These are phyloP conservation scores for Cryptus armator DNA, from an alignment of 2,888 invertebrate genomes.

Conservation along the genomic window DNA sequence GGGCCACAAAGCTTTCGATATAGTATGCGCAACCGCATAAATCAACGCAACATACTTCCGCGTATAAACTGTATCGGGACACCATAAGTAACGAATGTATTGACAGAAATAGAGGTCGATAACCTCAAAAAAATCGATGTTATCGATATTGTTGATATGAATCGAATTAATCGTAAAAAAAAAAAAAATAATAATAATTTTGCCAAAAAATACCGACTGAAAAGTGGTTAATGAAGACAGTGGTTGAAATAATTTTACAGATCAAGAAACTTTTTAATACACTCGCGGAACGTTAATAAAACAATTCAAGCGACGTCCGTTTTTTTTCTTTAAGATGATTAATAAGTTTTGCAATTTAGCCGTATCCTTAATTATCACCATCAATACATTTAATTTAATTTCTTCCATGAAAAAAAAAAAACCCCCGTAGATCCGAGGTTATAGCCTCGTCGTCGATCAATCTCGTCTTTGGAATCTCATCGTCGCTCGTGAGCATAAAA, in stretches of 20 bases:
- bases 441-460: constrained; percentile 17
- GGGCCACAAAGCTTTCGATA: constrained; percentile 29
- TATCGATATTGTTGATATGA: too few relatives aligned
- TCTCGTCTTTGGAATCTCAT: not conserved
- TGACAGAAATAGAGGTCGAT: too few relatives aligned
- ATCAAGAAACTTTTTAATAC: too few relatives aligned
- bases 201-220: not conserved
- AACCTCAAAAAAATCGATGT: too few relatives aligned
- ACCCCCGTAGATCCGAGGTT: not conserved
- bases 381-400: constrained; percentile 39
- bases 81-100: constrained; percentile 18
- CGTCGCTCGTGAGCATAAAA: not conserved
- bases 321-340: not conserved
- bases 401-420: not conserved
- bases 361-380: not conserved
- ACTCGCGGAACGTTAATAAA: not conserved
- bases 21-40: not conserved
- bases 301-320: not conserved
- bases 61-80: not conserved
- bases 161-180: not conserved
- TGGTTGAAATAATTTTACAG: not conserved
- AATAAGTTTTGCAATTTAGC: not conserved
- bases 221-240: not conserved
- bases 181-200: not conserved
- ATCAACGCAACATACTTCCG: constrained; percentile 6